phyloP scores from a whole-genome alignment of 2,888 invertebrate genomes.

The Nephrotoma appendiculata region DNA sequence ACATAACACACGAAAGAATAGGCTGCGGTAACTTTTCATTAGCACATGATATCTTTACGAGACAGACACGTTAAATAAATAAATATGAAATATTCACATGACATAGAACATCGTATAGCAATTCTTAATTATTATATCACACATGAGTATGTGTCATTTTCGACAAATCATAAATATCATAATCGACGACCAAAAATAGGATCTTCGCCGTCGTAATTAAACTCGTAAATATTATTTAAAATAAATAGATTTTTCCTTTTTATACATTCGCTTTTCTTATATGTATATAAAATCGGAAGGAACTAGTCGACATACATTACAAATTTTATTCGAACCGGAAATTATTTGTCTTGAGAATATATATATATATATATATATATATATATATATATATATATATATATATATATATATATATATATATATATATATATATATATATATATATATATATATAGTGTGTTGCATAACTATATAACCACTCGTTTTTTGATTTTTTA shows the following conservation, averaged over 20 bases:
- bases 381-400: too few relatives aligned
- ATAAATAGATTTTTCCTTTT: not conserved
- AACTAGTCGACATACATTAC: not conserved
- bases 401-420: too few relatives aligned
- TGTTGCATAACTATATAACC: too few relatives aligned
- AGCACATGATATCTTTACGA: not conserved
- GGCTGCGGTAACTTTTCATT: not conserved
- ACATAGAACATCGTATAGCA: not conserved
- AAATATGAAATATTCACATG: not conserved
- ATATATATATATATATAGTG: too few relatives aligned
- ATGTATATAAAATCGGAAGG: not conserved
- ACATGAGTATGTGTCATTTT: not conserved
- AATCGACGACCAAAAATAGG: not conserved
- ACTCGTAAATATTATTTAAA: not conserved
- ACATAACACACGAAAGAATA: not conserved
- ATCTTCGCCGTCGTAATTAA: not conserved
- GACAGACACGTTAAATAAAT: not conserved
- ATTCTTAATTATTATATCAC: not conserved
- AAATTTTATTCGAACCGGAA: not conserved
- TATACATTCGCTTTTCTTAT: not conserved
- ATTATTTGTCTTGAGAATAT: not conserved
- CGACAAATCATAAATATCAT: not conserved
- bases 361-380: too few relatives aligned
- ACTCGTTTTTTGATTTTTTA: too few relatives aligned
- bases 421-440: too few relatives aligned